Conservation (phyloP, 2,113 vertebrate genomes). For the Erythrocercus mccallii region DNA sequence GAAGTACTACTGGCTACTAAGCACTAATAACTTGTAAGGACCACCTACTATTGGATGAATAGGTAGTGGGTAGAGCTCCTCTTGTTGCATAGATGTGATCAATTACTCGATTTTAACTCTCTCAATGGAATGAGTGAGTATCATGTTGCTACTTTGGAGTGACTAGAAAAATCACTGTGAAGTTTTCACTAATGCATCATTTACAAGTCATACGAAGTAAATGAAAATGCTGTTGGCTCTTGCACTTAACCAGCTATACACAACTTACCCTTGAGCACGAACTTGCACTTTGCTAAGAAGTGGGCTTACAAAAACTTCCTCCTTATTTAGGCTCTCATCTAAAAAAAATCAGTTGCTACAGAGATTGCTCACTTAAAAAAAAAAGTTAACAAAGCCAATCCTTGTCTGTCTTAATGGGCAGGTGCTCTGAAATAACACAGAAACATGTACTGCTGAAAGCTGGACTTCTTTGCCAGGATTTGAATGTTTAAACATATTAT, state of each 20-base stretch:
- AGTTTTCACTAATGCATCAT: neutral
- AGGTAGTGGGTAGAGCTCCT: neutral
- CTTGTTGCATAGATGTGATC: neutral
- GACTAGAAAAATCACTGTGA: neutral
- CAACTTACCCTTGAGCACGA: neutral
- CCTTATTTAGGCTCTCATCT: neutral
- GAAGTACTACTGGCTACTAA: neutral
- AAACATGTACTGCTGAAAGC: neutral
- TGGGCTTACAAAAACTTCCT: neutral
- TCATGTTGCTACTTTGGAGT: neutral
- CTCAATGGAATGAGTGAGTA: neutral
- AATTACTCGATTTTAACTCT: neutral
- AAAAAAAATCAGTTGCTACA: neutral
- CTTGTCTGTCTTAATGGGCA: neutral
- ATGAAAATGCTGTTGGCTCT: neutral
- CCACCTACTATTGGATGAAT: neutral
- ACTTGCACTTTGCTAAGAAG: neutral
- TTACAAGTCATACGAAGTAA: neutral
- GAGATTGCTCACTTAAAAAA: neutral
- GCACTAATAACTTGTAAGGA: neutral
- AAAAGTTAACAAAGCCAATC: neutral
- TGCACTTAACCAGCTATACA: neutral
- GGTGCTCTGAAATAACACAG: neutral
- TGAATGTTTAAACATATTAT: neutral
- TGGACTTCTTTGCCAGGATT: neutral